Conservation (phyloP, 2,888 invertebrate genomes). For the Notocelia uddmanniana region DNA sequence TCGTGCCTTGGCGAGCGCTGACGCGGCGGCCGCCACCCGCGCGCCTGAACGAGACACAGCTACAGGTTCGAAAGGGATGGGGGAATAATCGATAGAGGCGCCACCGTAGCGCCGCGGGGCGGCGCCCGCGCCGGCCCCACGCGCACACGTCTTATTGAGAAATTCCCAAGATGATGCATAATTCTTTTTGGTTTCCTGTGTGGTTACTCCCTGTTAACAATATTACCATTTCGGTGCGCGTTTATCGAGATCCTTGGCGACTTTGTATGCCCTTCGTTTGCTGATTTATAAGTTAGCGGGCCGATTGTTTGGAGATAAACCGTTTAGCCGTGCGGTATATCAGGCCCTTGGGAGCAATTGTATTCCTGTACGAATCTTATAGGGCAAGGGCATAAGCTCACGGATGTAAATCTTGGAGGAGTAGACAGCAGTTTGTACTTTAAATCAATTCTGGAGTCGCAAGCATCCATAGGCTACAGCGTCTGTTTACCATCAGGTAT, state of each 20-base stretch:
- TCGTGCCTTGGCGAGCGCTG: constrained; percentile 50
- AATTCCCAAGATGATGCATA: constrained; percentile 83
- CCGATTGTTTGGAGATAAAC: constrained; percentile 46
- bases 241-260: constrained; percentile 65
- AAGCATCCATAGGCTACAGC: too few relatives aligned
- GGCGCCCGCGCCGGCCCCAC: constrained; percentile 81
- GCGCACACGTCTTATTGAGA: constrained; percentile 83
- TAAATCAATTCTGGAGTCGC: background rate
- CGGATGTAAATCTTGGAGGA: background rate
- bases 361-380: constrained; percentile 14
- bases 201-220: constrained; percentile 82
- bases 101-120: constrained; percentile 77
- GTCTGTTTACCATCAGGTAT: too few relatives aligned
- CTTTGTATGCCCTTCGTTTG: constrained; percentile 60
- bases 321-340: constrained; percentile 25
- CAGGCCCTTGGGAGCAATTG: constrained; percentile 13
- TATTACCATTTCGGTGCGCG: constrained; percentile 81
- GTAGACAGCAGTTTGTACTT: background rate
- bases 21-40: constrained; percentile 66
- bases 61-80: constrained; percentile 52
- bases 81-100: constrained; percentile 75
- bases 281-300: constrained; percentile 69
- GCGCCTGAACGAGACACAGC: constrained; percentile 62
- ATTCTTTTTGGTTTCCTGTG: constrained; percentile 79
- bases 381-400: background rate